Conservation (phyloP, 2,797 vertebrate genomes). For the Morus bassanus region DNA sequence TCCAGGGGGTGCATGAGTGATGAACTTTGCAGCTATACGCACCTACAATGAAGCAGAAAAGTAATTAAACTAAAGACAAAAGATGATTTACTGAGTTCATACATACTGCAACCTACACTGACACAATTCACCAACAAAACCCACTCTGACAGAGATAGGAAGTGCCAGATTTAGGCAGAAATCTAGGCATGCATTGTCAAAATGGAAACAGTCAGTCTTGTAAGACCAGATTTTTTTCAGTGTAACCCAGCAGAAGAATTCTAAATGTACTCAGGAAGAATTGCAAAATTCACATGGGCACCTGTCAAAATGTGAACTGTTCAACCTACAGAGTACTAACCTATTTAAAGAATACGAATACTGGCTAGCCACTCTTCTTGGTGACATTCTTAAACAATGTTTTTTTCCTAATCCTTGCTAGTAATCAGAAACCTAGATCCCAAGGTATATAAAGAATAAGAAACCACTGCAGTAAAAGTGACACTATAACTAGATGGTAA, state of each 20-base stretch:
- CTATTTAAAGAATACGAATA: background rate
- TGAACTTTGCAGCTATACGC: constrained; percentile 92
- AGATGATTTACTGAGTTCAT: background rate
- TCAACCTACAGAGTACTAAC: background rate
- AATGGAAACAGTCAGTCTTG: background rate
- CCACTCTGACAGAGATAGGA: background rate
- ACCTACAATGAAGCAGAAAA: constrained; percentile 79
- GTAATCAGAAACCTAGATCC: background rate
- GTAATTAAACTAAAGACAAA: background rate
- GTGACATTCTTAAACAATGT: background rate
- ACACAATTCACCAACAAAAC: background rate
- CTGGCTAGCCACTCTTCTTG: background rate
- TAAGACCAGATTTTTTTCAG: background rate
- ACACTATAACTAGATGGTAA: background rate
- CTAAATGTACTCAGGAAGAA: background rate
- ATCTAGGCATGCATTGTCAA: background rate
- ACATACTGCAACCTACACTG: background rate
- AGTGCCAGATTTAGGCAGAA: background rate
- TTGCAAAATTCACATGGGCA: background rate
- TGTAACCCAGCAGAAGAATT: background rate
- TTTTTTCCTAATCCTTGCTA: background rate
- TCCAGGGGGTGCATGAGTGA: constrained; percentile 92
- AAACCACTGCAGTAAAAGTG: background rate
- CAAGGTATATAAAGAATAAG: background rate
- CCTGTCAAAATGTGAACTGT: background rate